Base-by-base conservation (phyloP, 2,797 vertebrate genomes). In the Anguilla obscura region DNA sequence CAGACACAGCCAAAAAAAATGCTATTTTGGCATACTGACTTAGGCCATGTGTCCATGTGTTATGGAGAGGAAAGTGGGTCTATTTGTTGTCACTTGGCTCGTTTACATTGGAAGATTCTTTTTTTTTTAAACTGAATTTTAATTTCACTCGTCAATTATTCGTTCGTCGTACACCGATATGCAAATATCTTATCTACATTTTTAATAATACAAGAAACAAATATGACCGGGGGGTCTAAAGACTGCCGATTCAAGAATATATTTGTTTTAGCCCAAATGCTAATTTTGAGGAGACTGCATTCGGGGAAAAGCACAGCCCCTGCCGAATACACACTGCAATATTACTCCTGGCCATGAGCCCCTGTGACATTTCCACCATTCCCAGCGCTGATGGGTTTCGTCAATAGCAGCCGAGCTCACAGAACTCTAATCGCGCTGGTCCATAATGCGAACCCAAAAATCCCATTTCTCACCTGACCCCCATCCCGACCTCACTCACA, bases 211-310 rank as follows among this genome's bases (percentile, higher is more conserved):
- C 18, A 58, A 1, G 2, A 63, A 63, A 24, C 18, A 24, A 63
- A 63, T 63, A 63, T 58, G 10, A 58, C 56, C 9, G 12, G 54
- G 54, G 54, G 54, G 54, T 56, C 12, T 12, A 14, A 56, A 12
- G 54, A 56, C 54, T 63, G 60, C 60, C 60, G n/a, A 63, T n/a
- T n/a, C 60, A 63, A 63, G 5, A 86, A 89, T 87, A 87, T 91
- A 87, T 91, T 90, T 63, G 21, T 24, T 63, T 63, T 63, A 63
- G 21, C 3, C 60, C 27, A 24, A 80, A 80, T 80, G 45, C 36
- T 45, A 18, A 18, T 80, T 40, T 80, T 80, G 76, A 21, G 76
- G 16, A 48, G 18, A 83, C 45, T 83, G 24, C 76, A 8, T 45
- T 80, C 40, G 21, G 76, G 18, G 48, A 52, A 50, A 48, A 18